A percentile compares a stretch with the other conserved stretches of the same genome.
Conservation (phyloP, 2,113 vertebrate species). For the Lota lota region DNA sequence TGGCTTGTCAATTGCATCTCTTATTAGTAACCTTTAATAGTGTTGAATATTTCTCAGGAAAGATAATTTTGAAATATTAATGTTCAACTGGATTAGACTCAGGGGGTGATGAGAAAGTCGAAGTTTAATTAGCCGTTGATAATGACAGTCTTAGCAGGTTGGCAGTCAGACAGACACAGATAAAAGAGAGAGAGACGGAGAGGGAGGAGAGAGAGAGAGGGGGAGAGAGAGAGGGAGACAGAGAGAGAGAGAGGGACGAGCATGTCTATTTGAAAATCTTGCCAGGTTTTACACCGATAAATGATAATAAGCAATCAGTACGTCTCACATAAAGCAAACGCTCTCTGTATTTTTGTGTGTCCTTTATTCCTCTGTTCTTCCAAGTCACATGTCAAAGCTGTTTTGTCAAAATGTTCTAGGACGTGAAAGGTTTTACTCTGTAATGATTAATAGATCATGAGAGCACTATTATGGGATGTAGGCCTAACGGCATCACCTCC, state of each 20-base stretch:
- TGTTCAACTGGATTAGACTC: constrained; percentile 67
- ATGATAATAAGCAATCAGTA: background rate
- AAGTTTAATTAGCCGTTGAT: constrained; percentile 62
- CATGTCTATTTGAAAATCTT: background rate
- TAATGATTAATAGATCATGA: constrained; percentile 55
- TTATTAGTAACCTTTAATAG: background rate
- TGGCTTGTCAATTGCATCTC: background rate
- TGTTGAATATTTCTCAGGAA: constrained; percentile 43
- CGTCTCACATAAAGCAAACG: background rate
- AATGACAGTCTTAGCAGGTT: constrained; percentile 38
- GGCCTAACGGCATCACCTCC: constrained; percentile 25
- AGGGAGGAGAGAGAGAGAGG: constrained; percentile 18
- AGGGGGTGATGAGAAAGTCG: constrained; percentile 57
- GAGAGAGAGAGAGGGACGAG: background rate
- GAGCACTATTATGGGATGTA: constrained; percentile 38
- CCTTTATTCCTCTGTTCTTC: background rate
- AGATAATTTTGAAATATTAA: constrained; percentile 61
- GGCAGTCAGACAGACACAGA: too few species aligned
- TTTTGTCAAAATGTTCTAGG: too few species aligned
- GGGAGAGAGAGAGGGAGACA: constrained; percentile 1
- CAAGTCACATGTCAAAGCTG: background rate
- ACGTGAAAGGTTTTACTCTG: constrained; percentile 23
- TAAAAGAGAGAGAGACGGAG: constrained; percentile 7
- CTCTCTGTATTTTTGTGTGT: background rate
- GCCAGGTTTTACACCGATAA: background rate